Conservation (phyloP, 2,888 invertebrate genomes). For the Operophtera brumata region DNA sequence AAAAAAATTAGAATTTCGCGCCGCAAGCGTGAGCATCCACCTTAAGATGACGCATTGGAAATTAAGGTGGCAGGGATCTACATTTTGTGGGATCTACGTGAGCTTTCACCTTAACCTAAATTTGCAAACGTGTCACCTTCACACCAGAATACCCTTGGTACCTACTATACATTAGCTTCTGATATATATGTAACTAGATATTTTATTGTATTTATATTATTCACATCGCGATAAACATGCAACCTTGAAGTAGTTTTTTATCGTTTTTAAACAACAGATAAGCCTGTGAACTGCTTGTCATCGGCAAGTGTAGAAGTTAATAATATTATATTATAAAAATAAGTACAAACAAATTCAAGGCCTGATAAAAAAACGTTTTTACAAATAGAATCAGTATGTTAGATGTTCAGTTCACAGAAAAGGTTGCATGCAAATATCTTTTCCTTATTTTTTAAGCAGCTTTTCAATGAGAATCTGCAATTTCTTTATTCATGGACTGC, state of each 20-base stretch:
- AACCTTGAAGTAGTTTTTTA: constrained; percentile 26
- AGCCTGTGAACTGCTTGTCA: constrained; percentile 1
- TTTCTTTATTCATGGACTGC: background rate
- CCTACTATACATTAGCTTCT: background rate
- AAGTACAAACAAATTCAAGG: background rate
- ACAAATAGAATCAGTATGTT: background rate
- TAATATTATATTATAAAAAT: background rate
- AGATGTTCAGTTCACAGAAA: background rate
- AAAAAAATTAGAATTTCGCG: too few relatives aligned
- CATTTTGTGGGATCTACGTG: background rate
- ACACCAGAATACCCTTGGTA: background rate
- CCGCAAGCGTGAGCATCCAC: too few relatives aligned
- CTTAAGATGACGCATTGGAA: too few relatives aligned
- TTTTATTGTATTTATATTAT: constrained; percentile 7
- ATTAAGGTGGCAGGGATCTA: too few relatives aligned
- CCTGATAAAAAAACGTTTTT: background rate
- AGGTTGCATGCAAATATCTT: too few relatives aligned
- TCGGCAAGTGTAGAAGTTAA: background rate
- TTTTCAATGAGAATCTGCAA: background rate
- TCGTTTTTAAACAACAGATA: constrained; percentile 22
- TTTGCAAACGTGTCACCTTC: background rate
- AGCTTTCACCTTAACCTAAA: background rate
- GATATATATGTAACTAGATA: background rate
- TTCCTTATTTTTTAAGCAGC: too few relatives aligned
- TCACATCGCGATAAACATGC: constrained; percentile 8